These are phyloP conservation scores for Gallinago media DNA, from an alignment of 2,113 vertebrate genomes.

Conservation along the genomic window DNA sequence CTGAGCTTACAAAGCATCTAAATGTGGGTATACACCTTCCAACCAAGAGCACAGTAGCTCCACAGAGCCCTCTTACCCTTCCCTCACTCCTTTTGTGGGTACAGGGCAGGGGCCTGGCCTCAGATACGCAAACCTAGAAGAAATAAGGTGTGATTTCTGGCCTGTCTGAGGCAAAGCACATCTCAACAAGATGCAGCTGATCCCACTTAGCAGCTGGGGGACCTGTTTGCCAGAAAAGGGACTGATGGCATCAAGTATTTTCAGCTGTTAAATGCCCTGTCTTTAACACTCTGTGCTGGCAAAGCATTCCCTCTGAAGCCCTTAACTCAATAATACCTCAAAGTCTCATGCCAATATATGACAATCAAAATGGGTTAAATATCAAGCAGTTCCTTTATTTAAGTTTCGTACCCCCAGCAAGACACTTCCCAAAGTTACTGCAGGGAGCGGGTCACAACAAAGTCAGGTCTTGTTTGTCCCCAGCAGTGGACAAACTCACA, in stretches of 20 bases:
- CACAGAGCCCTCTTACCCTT: background rate
- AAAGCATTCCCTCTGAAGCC: background rate
- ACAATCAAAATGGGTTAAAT: background rate
- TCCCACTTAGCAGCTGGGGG: background rate
- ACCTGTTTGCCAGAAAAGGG: background rate
- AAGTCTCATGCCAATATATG: background rate
- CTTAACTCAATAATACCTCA: background rate
- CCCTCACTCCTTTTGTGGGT: fast-evolving
- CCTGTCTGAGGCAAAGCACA: background rate
- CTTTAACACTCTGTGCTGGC: background rate
- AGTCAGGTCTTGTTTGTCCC: background rate
- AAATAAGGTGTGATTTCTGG: background rate
- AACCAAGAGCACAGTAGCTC: background rate
- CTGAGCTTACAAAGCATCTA: background rate
- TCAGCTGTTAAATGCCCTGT: background rate
- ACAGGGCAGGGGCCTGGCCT: background rate
- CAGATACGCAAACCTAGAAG: background rate
- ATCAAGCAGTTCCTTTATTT: background rate
- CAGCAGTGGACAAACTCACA: background rate
- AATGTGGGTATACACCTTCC: fast-evolving
- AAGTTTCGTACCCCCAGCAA: background rate
- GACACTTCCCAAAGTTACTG: background rate
- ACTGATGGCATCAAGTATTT: background rate
- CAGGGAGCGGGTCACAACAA: background rate
- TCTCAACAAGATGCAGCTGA: background rate